Evolutionary conservation across 2,113 vertebrate genomes (phyloP), one percentile per base, ranked within the genome.

Genomic region (Cacatua alba): DNA sequence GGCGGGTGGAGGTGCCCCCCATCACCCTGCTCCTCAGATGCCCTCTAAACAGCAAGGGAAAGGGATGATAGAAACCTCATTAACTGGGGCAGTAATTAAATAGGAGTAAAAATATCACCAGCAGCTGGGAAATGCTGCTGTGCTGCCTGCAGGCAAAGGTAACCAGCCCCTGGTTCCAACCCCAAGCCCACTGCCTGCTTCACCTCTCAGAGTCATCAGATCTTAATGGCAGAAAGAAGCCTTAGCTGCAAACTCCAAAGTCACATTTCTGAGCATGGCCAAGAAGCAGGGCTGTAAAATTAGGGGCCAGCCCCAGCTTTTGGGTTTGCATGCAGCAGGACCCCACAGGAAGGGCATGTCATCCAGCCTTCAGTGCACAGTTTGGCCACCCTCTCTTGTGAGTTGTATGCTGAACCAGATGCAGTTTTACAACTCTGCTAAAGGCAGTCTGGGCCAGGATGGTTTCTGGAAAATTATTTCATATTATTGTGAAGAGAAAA

Each of bases 391-490:
- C 83, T 69, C 92, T 64, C 90, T 59, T 51, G 83, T 64, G 84
- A 83, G 88, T 89, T 94, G 43, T 68, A 25, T 19, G 49, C 78
- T 79, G 46, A 79, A 67, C 74, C 79, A 93, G 92, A 78, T 53
- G 84, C 53, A n/a, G 81, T 57, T 92, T 88, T 86, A 86, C 49
- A 86, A 72, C 62, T 49, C 82, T 53, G 83, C 77, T 86, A 60
- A 77, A 94, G 60, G 89, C 13, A 0, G 28, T 49, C 31, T 23
- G 43, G 28, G 63, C 48, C 74, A 74, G 69, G 69, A 90, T 25
- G 21, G 21, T 86, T 89, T 90, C 92, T 94, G 88, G 88, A 85
- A 90, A 92, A 92, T 69, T 83, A 72, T 74, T 94, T 90, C 44
- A 14, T 71, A 29, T 67, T 83, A 63, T 57, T 82, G 44, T 79